These are phyloP conservation scores for Periophthalmus magnuspinnatus DNA, from an alignment of 2,797 vertebrate genomes.

Conservation along the genomic window DNA sequence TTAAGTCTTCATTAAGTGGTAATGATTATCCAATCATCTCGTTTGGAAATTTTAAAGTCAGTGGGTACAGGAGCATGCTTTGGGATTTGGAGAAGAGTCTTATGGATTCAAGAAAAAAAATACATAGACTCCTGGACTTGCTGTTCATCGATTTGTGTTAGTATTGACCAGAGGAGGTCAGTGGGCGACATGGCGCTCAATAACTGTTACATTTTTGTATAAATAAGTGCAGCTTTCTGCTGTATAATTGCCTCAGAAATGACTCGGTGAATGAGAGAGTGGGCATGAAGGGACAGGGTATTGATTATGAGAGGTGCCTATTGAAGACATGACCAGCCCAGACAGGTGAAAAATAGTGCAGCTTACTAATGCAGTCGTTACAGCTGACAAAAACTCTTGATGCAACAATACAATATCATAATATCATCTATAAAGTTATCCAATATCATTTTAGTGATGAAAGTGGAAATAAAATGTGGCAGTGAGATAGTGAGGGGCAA, in stretches of 20 bases:
- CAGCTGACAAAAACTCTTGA: background rate
- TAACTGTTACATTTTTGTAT: conserved; percentile 72
- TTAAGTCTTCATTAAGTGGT: conserved; percentile 75
- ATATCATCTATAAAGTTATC: background rate
- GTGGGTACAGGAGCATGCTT: conserved; percentile 37
- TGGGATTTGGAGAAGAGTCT: conserved; percentile 61
- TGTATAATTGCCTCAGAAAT: conserved; percentile 63
- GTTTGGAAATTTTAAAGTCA: conserved; percentile 57
- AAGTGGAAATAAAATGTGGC: background rate
- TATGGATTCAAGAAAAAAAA: conserved; percentile 70
- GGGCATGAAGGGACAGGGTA: conserved; percentile 21
- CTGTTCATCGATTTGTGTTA: conserved; percentile 61
- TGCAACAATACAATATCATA: background rate
- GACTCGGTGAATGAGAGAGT: conserved; percentile 40
- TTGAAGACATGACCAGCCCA: conserved; percentile 16
- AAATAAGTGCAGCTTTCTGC: conserved; percentile 63
- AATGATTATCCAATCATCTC: conserved; percentile 73
- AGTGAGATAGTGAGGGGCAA: background rate
- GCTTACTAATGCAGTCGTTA: background rate
- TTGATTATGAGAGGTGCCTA: conserved; percentile 29
- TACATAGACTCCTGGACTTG: conserved; percentile 54
- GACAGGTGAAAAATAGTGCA: background rate
- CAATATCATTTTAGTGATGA: background rate
- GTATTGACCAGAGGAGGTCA: conserved; percentile 54
- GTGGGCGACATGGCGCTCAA: conserved; percentile 50